Percentiles rank a stretch among this genome's conserved stretches.
Conservation (phyloP, 2,113 vertebrate species). For the Crotalus tigris region DNA sequence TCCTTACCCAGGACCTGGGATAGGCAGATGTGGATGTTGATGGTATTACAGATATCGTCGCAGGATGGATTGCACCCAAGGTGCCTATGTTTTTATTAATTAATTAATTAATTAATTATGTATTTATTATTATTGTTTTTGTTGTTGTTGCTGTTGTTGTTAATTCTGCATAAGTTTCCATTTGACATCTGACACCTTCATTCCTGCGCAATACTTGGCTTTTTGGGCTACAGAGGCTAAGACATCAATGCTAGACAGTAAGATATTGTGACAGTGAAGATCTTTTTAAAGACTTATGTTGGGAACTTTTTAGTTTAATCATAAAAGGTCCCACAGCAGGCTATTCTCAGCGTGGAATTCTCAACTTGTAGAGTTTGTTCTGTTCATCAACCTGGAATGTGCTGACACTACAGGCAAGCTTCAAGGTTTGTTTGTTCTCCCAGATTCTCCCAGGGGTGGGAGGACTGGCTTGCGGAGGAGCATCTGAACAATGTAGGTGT, state of each 20-base stretch:
- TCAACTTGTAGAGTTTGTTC: slow-evolving; percentile 37
- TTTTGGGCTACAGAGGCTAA: slow-evolving; percentile 25
- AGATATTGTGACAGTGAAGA: slow-evolving; percentile 45
- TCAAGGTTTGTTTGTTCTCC: slow-evolving; percentile 43
- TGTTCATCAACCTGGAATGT: slow-evolving; percentile 22
- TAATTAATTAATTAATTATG: no score
- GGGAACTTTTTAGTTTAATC: slow-evolving; percentile 48
- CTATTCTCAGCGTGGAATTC: slow-evolving; percentile 42
- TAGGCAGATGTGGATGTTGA: no score
- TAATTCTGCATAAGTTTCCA: slow-evolving; percentile 1
- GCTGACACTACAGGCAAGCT: slow-evolving; percentile 43
- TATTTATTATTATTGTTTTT: no score
- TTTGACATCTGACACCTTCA: neutral
- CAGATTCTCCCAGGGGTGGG: slow-evolving; percentile 29
- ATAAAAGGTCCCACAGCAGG: slow-evolving; percentile 30
- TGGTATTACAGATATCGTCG: no score
- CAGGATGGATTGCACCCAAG: no score
- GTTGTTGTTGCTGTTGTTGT: neutral
- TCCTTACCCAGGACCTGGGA: no score
- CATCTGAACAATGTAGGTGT: slow-evolving; percentile 46
- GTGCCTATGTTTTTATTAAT: no score
- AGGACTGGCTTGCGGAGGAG: slow-evolving; percentile 40
- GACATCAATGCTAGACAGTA: slow-evolving; percentile 50
- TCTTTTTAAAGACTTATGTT: slow-evolving; percentile 41
- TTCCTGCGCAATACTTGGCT: slow-evolving; percentile 42